Conservation (phyloP, 2,113 vertebrate genomes). For the Thalassarche chlororhynchos region DNA sequence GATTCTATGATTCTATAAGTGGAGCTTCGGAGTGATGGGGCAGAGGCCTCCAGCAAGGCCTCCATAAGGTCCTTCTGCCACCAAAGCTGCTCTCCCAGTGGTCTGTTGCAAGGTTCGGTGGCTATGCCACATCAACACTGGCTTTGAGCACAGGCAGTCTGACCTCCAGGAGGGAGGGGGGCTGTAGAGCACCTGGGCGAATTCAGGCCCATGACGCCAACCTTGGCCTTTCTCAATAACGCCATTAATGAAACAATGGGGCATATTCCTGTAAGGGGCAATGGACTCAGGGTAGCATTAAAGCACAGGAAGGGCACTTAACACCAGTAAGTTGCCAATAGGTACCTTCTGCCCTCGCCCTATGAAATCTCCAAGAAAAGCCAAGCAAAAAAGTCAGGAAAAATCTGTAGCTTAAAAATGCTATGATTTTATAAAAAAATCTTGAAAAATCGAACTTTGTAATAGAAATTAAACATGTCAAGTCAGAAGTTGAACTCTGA, state of each 20-base stretch:
- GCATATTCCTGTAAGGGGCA: background rate
- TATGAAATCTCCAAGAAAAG: background rate
- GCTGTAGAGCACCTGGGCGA: background rate
- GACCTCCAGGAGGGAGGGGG: background rate
- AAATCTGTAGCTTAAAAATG: background rate
- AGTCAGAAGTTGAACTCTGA: background rate
- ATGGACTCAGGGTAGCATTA: background rate
- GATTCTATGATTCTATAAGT: no score
- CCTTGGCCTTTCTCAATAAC: background rate
- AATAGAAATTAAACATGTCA: background rate
- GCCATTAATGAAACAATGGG: background rate
- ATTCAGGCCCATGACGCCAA: background rate
- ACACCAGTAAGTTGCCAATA: background rate
- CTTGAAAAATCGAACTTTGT: background rate
- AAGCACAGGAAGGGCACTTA: background rate
- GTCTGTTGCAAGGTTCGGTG: background rate
- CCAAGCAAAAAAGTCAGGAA: background rate
- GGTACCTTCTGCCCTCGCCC: background rate
- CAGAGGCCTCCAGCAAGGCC: background rate
- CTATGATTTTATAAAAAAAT: background rate
- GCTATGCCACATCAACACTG: background rate
- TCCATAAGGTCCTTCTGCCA: background rate
- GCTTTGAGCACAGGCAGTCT: background rate
- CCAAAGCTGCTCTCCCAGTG: no score
- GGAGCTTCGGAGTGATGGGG: rapidly evolving